Evolutionary conservation across 2,113 vertebrate species (phyloP), one percentile per base, ranked within the genome.

Genomic region (Pyxicephalus adspersus): DNA sequence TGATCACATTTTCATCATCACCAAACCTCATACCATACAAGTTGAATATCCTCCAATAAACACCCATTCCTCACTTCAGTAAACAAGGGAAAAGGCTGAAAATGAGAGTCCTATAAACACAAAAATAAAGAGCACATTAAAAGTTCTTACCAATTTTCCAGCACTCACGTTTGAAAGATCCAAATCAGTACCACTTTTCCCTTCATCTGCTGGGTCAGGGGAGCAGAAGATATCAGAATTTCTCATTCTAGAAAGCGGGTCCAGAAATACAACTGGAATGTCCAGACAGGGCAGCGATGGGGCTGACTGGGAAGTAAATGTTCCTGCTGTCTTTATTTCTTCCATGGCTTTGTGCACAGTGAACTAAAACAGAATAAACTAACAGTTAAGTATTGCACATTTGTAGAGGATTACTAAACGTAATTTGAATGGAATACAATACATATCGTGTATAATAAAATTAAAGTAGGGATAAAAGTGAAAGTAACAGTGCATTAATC

Each of bases 161-260:
- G 93, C 93, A 96, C 96, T 98, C 95, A 98, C 98, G 91, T 97
- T 98, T 94, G 98, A 97, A 95, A 98, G 95, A 90, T 98, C 96
- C 94, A 96, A 92, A 87, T 96, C 93, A 64, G 66, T 80, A 87
- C 86, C 93, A 89, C 95, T 95, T 90, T 90, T 84, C 84, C 91
- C 91, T 86, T 86, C 85, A 86, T 87, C 88, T 87, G 90, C 84
- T 85, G 70, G 84, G 80, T 91, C 91, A 83, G 34, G 0, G 16
- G 54, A 8, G 77, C 1, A 64, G 5, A 50, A 26, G 29, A 58
- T 23, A 61, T 75, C 29, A 28, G 52, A 7, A 52, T 66, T 74
- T 25, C 31, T 29, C 61, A 66, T 26, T 54, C 45, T 82, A 17
- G 80, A 82, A 5, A 82, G 23, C 1, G 80, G 71, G 61, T 82